Evolutionary conservation across 2,113 vertebrate genomes (phyloP).

Genomic region (Macaca nemestrina): DNA sequence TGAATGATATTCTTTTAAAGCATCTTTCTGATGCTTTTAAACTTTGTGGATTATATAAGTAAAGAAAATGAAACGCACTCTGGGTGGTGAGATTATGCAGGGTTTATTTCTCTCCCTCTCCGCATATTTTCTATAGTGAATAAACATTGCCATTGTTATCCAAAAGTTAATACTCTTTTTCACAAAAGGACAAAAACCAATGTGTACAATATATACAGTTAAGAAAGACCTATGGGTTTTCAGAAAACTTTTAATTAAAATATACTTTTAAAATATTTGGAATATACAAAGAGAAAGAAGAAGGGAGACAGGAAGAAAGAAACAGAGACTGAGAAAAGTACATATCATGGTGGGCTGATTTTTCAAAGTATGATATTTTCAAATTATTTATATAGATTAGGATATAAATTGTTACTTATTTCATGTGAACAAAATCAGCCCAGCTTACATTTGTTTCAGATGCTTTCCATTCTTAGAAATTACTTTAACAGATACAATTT

Average conservation of each 20-base stretch:
- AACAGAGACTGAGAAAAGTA: not conserved
- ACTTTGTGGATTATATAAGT: not conserved
- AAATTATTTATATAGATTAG: not conserved
- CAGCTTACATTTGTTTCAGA: constrained; percentile 20
- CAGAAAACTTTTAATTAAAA: not conserved
- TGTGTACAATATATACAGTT: not conserved
- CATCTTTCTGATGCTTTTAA: not conserved
- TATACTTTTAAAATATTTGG: not conserved
- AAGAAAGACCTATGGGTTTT: not conserved
- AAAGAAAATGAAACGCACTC: not conserved
- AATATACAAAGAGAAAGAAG: not conserved
- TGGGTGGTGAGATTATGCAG: not conserved
- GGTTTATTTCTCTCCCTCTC: not conserved
- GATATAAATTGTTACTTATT: not conserved
- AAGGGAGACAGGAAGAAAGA: not conserved
- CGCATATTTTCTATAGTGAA: not conserved
- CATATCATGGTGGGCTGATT: not conserved
- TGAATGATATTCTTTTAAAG: constrained; percentile 7
- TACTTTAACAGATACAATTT: not conserved
- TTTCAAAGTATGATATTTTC: not conserved
- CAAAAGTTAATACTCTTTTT: not conserved
- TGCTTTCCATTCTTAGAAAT: constrained; percentile 30
- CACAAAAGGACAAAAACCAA: not conserved
- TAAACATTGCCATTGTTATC: not conserved
- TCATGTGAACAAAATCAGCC: not conserved